Evolutionary conservation across 2,797 vertebrate genomes (phyloP).

Genomic region (Glyptemys insculpta): DNA sequence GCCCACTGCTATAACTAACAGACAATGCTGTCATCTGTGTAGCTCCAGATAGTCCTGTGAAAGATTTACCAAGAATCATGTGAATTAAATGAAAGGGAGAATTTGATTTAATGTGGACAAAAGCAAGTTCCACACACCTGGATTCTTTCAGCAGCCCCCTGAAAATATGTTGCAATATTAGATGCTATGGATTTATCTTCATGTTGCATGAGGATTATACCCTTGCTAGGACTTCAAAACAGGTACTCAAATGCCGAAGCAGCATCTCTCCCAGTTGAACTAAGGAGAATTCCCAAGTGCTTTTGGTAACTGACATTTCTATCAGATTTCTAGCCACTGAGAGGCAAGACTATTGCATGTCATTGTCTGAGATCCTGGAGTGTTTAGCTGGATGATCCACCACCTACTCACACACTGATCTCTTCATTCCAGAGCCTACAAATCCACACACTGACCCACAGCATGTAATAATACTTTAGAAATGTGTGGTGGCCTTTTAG

Average conservation of each 20-base stretch:
- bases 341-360: fast-evolving
- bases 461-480: background rate
- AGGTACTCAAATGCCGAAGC: background rate
- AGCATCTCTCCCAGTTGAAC: background rate
- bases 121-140: fast-evolving
- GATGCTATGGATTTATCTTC: fast-evolving
- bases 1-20: background rate
- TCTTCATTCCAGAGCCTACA: background rate
- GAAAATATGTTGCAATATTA: background rate
- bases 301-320: fast-evolving
- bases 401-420: background rate
- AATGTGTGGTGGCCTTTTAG: fast-evolving
- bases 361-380: background rate
- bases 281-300: background rate
- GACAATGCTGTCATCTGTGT: background rate
- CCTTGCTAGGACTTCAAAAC: background rate
- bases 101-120: background rate
- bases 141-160: background rate
- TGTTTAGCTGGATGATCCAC: background rate
- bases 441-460: background rate
- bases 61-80: background rate
- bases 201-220: background rate
- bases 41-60: fast-evolving
- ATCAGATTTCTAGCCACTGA: fast-evolving
- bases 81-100: background rate